Evolutionary conservation across 2,888 invertebrate species (phyloP).

Genomic region (Drosophila imparisetae): DNA sequence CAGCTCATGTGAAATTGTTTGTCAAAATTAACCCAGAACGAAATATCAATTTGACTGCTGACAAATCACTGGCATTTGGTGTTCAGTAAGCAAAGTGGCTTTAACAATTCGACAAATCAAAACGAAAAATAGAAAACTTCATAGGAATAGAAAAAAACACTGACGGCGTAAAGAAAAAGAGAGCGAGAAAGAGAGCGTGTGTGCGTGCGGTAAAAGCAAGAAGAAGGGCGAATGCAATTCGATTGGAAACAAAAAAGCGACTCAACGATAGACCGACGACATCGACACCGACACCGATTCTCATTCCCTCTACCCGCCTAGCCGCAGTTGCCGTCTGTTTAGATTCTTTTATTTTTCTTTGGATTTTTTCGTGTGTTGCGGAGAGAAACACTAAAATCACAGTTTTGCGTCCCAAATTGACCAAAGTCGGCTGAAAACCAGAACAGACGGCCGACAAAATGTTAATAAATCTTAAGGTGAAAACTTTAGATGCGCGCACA

Average conservation of each 20-base stretch:
- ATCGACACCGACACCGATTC: constrained; percentile 49
- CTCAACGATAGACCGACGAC: constrained; percentile 41
- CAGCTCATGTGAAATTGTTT: constrained; percentile 33
- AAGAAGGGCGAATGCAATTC: constrained; percentile 38
- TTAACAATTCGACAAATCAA: constrained; percentile 4
- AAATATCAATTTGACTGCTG: constrained; percentile 17
- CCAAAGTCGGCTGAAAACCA: constrained; percentile 11
- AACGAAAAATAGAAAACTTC: constrained; percentile 6
- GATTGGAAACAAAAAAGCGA: constrained; percentile 48
- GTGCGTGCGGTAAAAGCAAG: constrained; percentile 1
- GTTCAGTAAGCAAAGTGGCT: constrained; percentile 10
- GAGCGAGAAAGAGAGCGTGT: constrained; percentile 16
- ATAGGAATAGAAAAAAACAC: constrained; percentile 30
- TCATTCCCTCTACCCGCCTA: constrained; percentile 23
- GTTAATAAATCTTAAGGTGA: constrained; percentile 92
- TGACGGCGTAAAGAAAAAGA: constrained; percentile 10
- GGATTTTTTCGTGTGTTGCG: constrained; percentile 1
- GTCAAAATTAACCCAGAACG: constrained; percentile 46
- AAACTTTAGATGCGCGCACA: constrained; percentile 95
- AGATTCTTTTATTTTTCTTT: constrained; percentile 13
- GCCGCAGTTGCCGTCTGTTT: constrained; percentile 35
- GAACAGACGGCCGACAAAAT: constrained; percentile 70
- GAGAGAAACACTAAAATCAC: constrained; percentile 17
- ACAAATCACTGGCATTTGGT: constrained; percentile 12
- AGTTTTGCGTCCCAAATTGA: constrained; percentile 34